Conservation (phyloP, 2,797 vertebrate genomes). For the Clamator glandarius region DNA sequence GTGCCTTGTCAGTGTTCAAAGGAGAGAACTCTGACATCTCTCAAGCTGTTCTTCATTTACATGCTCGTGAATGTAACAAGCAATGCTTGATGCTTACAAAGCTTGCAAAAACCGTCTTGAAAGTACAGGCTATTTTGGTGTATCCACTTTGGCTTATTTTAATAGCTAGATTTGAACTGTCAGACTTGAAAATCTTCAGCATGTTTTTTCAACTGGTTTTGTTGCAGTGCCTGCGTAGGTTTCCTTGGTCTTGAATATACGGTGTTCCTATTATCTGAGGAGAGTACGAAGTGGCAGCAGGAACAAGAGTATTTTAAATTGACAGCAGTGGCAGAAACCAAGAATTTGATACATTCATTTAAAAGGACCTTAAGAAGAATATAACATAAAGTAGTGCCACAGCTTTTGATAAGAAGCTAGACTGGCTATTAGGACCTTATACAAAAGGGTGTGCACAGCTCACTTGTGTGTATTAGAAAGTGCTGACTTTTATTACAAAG, state of each 20-base stretch:
- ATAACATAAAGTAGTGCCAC: too few species aligned
- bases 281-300: neutral
- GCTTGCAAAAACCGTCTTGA: neutral
- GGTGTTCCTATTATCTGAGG: neutral
- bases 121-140: neutral
- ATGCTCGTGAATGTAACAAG: neutral
- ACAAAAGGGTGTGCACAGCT: neutral
- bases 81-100: neutral
- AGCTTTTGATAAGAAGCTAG: neutral
- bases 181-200: neutral
- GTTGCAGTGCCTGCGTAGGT: neutral
- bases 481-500: neutral
- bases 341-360: neutral
- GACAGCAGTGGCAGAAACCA: neutral
- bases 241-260: neutral
- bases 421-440: neutral
- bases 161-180: neutral
- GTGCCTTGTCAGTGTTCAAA: neutral
- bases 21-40: neutral
- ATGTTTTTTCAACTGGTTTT: neutral
- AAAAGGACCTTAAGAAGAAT: neutral
- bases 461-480: neutral
- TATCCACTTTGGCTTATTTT: neutral
- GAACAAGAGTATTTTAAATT: neutral
- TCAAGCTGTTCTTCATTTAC: neutral